phyloP scores from a whole-genome alignment of 2,797 vertebrate species.

The Hephaestus fuliginosus region DNA sequence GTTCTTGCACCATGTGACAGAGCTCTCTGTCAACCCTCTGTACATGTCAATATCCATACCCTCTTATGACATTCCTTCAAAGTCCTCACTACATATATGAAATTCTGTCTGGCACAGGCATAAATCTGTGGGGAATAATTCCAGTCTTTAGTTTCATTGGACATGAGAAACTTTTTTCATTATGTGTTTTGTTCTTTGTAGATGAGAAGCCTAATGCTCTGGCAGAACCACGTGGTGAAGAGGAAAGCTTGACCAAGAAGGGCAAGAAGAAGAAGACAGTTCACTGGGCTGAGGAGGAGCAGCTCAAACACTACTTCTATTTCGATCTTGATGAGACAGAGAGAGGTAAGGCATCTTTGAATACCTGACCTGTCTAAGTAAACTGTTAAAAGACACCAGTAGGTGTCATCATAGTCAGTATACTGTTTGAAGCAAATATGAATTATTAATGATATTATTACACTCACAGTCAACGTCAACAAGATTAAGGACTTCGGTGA shows the following conservation, averaged over 20 bases:
- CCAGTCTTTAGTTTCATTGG: not conserved
- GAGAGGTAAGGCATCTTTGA: slow-evolving; percentile 83
- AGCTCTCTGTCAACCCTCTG: too few species aligned
- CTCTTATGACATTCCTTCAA: too few species aligned
- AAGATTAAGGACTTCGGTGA: slow-evolving; percentile 98
- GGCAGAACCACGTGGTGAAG: slow-evolving; percentile 89
- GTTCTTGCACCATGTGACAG: too few species aligned
- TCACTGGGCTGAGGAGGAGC: slow-evolving; percentile 93
- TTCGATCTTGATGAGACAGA: slow-evolving; percentile 97
- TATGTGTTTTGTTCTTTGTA: slow-evolving; percentile 24
- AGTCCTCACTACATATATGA: too few species aligned
- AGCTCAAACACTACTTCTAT: slow-evolving; percentile 94
- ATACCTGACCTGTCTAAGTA: not conserved
- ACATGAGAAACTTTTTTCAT: not conserved
- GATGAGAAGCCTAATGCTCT: slow-evolving; percentile 84
- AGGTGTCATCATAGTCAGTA: not conserved
- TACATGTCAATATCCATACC: too few species aligned
- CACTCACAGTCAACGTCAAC: slow-evolving; percentile 92
- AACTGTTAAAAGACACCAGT: not conserved
- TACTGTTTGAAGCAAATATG: fast-evolving
- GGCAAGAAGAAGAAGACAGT: slow-evolving; percentile 94
- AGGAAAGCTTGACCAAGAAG: slow-evolving; percentile 89
- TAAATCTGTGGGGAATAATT: too few species aligned
- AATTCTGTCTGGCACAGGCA: too few species aligned
- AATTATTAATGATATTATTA: not conserved